Evolutionary conservation across 2,113 vertebrate genomes (phyloP), one percentile per base, ranked within the genome.

Genomic region (Hypomesus transpacificus): DNA sequence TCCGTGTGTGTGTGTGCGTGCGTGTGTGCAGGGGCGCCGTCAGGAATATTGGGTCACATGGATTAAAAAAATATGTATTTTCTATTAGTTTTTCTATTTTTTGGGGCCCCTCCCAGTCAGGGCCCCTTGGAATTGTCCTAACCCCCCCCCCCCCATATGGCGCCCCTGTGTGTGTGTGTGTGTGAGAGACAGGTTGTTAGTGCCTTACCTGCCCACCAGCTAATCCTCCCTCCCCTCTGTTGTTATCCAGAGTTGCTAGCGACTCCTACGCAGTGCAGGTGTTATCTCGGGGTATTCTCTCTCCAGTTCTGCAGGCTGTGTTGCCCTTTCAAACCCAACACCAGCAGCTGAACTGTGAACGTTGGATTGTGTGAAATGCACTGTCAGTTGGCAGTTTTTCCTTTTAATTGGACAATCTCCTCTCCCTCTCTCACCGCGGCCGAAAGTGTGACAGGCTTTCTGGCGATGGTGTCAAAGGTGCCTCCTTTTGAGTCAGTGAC

Each of bases 331-430:
- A 13, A 34, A 34, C 31, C 31, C 31, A 34, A 34, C 54, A 59
- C 39, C 20, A 24, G 71, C 73, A 50, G 69, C 73, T 31, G 57
- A 75, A 59, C 64, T 76, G 69, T 7, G 39, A 80, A 78, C 73
- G 14, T 22, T 26, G 65, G 66, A 61, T 22, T 66, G 53, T 50
- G 9, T 68, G 50, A 68, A 66, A 68, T 17, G 20, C 39, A 5
- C 7, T 34, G 31, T 34, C 31, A 34, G 4, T 34, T 34, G 31
- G 7, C 31, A 34, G 4, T 34, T 34, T 34, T 46, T 11, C 1
- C 9, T 8, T 11, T 68, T 46, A 53, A 77, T 70, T 57, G 66
- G 11, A 21, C 8, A 31, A 13, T 28, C 34, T 13, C 4, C 39
- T 31, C 22, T 17, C 2, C 24, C 24, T 26, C 24, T 26, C 24